Conservation (phyloP, 2,113 vertebrate genomes). For the Morone saxatilis region DNA sequence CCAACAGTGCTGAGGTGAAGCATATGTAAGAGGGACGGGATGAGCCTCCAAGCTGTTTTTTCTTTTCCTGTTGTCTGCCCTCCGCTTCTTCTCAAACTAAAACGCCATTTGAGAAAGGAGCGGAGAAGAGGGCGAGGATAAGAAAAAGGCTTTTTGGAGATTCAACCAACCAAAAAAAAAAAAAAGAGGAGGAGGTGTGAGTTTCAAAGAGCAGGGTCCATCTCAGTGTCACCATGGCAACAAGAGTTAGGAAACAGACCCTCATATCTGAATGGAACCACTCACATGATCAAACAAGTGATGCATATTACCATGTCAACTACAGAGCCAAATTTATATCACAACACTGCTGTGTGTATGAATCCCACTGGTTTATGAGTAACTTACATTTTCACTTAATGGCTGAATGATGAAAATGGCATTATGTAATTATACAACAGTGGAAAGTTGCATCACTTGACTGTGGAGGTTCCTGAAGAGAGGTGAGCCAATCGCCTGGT, state of each 20-base stretch:
- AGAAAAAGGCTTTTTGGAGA: conserved; percentile 28
- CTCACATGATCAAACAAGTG: conserved; percentile 48
- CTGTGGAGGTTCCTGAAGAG: conserved; percentile 31
- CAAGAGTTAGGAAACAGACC: conserved; percentile 49
- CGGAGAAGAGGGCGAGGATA: conserved; percentile 9
- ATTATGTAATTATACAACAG: not conserved
- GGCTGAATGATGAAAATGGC: not conserved
- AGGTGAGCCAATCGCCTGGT: conserved; percentile 44
- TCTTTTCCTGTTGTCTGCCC: not conserved
- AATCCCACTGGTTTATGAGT: not conserved
- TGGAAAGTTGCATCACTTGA: conserved; percentile 40
- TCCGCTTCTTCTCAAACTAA: conserved; percentile 27
- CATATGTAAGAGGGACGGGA: conserved; percentile 34
- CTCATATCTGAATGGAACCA: conserved; percentile 51
- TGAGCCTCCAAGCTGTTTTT: conserved; percentile 21
- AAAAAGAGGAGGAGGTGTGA: conserved; percentile 16
- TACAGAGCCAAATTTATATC: conserved; percentile 15
- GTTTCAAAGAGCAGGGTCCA: conserved; percentile 56
- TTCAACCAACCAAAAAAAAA: conserved; percentile 14
- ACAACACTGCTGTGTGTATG: not conserved
- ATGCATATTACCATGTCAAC: conserved; percentile 22
- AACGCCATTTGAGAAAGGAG: conserved; percentile 3
- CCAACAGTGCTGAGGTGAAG: conserved; percentile 68
- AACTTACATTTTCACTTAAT: not conserved
- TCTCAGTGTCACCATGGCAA: conserved; percentile 60